Percentiles rank a stretch among this genome's conserved stretches.
These are phyloP conservation scores for Myrmecophaga tridactyla DNA, from an alignment of 2,113 vertebrate species.

Conservation along the genomic window DNA sequence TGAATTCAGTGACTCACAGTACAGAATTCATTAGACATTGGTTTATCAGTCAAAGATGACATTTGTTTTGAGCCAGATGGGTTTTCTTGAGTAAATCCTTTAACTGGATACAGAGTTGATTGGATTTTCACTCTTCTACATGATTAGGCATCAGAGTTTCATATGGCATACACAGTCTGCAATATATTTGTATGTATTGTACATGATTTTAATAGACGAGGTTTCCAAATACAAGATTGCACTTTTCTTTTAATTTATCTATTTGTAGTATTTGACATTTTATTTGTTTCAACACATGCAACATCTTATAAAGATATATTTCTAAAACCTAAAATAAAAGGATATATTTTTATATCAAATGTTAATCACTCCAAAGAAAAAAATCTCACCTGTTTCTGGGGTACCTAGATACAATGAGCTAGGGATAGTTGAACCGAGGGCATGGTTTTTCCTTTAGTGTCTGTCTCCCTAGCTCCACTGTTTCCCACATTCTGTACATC, in stretches of 20 bases:
- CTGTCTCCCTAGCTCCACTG: neutral
- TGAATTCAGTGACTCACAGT: slow-evolving; percentile 35
- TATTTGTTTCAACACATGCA: neutral
- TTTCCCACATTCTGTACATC: neutral
- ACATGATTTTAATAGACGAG: neutral
- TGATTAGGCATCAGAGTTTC: slow-evolving; percentile 14
- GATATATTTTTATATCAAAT: slow-evolving; percentile 34
- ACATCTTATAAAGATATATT: slow-evolving; percentile 1
- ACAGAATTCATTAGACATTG: slow-evolving; percentile 48
- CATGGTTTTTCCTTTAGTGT: neutral
- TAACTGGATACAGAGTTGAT: slow-evolving; percentile 33
- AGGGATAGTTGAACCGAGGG: neutral
- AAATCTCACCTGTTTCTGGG: neutral
- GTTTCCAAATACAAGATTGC: slow-evolving; percentile 32
- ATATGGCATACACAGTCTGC: neutral
- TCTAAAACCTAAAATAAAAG: neutral
- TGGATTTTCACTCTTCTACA: slow-evolving; percentile 32
- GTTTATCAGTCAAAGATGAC: slow-evolving; percentile 58
- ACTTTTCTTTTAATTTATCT: slow-evolving; percentile 27
- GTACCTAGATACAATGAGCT: neutral
- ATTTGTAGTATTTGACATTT: slow-evolving; percentile 33
- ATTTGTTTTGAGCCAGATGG: slow-evolving; percentile 49
- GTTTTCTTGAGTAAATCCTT: slow-evolving; percentile 51
- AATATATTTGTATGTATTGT: slow-evolving; percentile 20
- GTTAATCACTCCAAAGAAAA: neutral